Conservation (phyloP, 2,888 invertebrate species). For the Brachylomia viminalis region DNA sequence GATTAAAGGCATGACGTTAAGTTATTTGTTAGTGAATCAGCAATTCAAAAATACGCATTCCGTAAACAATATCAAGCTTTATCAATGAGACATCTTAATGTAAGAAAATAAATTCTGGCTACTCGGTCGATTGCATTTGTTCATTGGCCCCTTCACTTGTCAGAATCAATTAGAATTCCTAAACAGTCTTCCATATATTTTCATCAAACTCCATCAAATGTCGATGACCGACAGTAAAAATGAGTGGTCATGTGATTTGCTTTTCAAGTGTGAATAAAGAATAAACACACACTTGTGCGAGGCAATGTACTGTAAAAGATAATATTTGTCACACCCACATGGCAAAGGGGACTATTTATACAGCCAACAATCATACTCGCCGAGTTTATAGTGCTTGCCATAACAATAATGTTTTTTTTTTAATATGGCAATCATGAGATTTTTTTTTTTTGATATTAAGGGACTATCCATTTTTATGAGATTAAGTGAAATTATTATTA, state of each 20-base stretch:
- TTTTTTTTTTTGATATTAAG: conserved; percentile 23
- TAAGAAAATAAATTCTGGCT: not conserved
- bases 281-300: conserved; percentile 61
- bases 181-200: conserved; percentile 35
- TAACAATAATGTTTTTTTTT: conserved; percentile 42
- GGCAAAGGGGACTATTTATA: conserved; percentile 57
- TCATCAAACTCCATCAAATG: conserved; percentile 53
- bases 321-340: conserved; percentile 71
- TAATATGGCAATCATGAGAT: conserved; percentile 23
- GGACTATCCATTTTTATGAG: conserved; percentile 11
- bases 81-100: not conserved
- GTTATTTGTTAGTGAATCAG: not conserved
- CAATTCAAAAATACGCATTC: too few species aligned
- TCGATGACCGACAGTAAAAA: conserved; percentile 62
- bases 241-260: conserved; percentile 56
- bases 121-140: not conserved
- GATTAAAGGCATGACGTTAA: not conserved
- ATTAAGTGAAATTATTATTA: conserved; percentile 2
- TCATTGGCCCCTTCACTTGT: not conserved
- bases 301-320: conserved; percentile 66
- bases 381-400: conserved; percentile 36
- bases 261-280: conserved; percentile 49
- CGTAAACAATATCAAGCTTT: not conserved
- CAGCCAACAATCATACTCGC: conserved; percentile 42
- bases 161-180: conserved; percentile 27